Conservation (phyloP, 2,888 invertebrate species). For the Apodemia duryi region DNA sequence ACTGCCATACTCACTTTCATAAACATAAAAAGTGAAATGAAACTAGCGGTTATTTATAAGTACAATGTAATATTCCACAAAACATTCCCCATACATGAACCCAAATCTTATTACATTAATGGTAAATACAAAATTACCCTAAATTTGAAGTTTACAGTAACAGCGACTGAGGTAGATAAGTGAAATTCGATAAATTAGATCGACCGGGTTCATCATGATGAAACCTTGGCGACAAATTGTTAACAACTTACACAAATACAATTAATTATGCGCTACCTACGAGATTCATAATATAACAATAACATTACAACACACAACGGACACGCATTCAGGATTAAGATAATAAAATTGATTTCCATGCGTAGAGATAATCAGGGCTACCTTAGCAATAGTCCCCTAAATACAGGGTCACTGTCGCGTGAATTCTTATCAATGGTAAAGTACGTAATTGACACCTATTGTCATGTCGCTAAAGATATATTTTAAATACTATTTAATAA, state of each 20-base stretch:
- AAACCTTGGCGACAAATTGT: slow-evolving; percentile 55
- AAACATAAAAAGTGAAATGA: slow-evolving; percentile 43
- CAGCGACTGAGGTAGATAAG: slow-evolving; percentile 67
- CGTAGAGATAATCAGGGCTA: neutral
- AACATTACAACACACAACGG: slow-evolving; percentile 29
- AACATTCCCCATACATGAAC: slow-evolving; percentile 75
- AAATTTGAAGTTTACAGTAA: slow-evolving; percentile 62
- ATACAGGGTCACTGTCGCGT: slow-evolving; percentile 3
- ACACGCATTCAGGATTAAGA: slow-evolving; percentile 28
- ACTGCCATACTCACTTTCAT: neutral
- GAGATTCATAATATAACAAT: slow-evolving; percentile 56
- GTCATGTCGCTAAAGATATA: slow-evolving; percentile 53
- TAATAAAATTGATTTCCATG: slow-evolving; percentile 12
- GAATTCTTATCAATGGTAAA: slow-evolving; percentile 9
- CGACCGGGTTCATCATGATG: slow-evolving; percentile 34
- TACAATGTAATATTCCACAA: slow-evolving; percentile 78
- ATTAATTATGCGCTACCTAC: slow-evolving; percentile 42
- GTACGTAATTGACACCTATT: slow-evolving; percentile 61
- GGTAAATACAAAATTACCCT: slow-evolving; percentile 75
- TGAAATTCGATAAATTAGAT: slow-evolving; percentile 37
- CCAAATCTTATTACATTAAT: slow-evolving; percentile 65
- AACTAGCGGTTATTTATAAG: slow-evolving; percentile 73
- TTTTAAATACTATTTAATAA: slow-evolving; percentile 20
- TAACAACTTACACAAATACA: slow-evolving; percentile 33
- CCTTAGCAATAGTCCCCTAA: neutral